Conservation (phyloP, 2,113 vertebrate genomes). For the Agelaius tricolor region DNA sequence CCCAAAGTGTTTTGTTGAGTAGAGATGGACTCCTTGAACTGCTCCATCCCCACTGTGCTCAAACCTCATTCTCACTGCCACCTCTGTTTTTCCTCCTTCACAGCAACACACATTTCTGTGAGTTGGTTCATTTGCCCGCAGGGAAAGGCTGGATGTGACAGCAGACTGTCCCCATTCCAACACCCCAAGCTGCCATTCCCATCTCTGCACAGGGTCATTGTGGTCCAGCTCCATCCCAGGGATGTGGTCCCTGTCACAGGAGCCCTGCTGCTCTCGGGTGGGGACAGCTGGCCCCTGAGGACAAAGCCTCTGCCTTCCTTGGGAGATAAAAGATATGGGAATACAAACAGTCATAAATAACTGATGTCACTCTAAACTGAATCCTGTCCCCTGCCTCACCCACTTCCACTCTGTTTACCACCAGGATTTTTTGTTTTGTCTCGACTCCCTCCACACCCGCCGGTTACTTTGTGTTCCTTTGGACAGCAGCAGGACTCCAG, state of each 20-base stretch:
- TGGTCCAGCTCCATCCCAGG: background rate
- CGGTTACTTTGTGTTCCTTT: background rate
- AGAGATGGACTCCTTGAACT: background rate
- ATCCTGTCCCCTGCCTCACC: conserved; percentile 32
- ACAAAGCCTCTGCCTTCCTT: conserved; percentile 44
- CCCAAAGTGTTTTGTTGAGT: background rate
- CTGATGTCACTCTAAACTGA: background rate
- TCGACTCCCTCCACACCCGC: background rate
- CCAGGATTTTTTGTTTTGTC: background rate
- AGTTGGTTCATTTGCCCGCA: background rate
- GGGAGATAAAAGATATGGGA: conserved; percentile 21
- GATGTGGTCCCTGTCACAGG: background rate
- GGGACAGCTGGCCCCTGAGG: background rate
- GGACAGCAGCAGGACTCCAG: background rate
- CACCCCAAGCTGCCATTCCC: accelerated
- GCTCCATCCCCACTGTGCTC: background rate
- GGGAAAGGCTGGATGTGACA: background rate
- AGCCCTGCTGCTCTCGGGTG: background rate
- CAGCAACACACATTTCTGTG: background rate
- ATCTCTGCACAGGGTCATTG: background rate
- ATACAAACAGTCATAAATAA: conserved; percentile 42
- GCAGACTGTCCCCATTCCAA: background rate
- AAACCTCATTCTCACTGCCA: background rate
- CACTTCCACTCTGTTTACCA: conserved; percentile 33
- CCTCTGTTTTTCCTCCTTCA: background rate